Conservation (phyloP, 2,888 invertebrate species). For the Shargacucullia verbasci region DNA sequence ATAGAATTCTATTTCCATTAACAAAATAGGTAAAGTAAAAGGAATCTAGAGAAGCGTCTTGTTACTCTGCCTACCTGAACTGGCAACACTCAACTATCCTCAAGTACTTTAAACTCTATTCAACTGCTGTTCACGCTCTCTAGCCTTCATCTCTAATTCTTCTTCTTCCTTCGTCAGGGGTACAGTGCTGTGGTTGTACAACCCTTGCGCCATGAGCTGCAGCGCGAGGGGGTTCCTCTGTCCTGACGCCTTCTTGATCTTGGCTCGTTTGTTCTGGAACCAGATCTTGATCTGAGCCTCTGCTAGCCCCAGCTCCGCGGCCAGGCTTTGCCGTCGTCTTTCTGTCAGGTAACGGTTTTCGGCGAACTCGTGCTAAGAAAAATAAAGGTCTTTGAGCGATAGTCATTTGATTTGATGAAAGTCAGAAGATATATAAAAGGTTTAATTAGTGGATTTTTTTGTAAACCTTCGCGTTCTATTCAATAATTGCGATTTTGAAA, state of each 20-base stretch:
- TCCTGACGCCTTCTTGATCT: conserved; percentile 97
- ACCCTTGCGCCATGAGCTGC: conserved; percentile 97
- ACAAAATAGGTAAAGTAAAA: too few relatives aligned
- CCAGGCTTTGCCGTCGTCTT: conserved; percentile 95
- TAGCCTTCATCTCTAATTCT: conserved; percentile 89
- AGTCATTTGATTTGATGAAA: not conserved
- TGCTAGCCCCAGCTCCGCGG: conserved; percentile 96
- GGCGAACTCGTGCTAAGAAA: conserved; percentile 94
- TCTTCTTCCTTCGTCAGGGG: conserved; percentile 93
- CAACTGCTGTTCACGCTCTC: conserved; percentile 77
- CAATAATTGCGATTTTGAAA: too few relatives aligned
- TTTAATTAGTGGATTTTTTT: too few relatives aligned
- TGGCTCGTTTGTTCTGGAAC: conserved; percentile 99
- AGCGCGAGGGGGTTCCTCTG: conserved; percentile 95
- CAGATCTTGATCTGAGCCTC: conserved; percentile 99
- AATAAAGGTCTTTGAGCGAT: not conserved
- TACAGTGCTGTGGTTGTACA: conserved; percentile 94
- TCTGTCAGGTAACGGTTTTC: conserved; percentile 98
- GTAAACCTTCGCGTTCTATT: too few relatives aligned
- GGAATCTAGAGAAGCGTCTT: not conserved
- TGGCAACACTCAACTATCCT: conserved; percentile 25
- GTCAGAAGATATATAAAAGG: too few relatives aligned
- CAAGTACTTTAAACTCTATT: conserved; percentile 67
- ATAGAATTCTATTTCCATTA: too few relatives aligned
- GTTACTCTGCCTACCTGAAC: not conserved